These are phyloP conservation scores for Muraenolepis orangiensis DNA, from an alignment of 2,797 vertebrate genomes.

Conservation along the genomic window DNA sequence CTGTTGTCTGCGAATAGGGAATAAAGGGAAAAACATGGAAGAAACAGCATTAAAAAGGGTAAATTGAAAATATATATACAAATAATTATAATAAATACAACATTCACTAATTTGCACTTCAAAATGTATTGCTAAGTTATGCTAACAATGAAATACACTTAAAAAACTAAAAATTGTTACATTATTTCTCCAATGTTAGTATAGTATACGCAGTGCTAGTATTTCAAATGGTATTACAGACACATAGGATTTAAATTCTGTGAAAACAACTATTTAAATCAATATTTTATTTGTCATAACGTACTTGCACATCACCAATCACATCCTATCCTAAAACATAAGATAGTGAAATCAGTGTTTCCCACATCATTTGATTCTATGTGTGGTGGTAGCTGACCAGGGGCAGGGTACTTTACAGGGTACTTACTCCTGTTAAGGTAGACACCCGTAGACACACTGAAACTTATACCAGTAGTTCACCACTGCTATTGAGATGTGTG, in stretches of 20 bases:
- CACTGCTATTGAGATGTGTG: too few species aligned
- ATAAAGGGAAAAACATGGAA: not conserved
- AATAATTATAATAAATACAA: not conserved
- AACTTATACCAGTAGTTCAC: too few species aligned
- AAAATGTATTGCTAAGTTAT: too few species aligned
- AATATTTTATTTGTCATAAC: not conserved
- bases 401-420: too few species aligned
- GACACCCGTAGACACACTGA: too few species aligned
- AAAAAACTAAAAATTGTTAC: not conserved
- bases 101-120: not conserved
- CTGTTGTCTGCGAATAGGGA: slow-evolving; percentile 35
- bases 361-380: too few species aligned
- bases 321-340: not conserved
- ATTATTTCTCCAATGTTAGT: not conserved
- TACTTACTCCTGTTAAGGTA: too few species aligned
- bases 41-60: not conserved
- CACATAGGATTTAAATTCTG: not conserved
- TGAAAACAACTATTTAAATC: not conserved
- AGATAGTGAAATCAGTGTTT: too few species aligned
- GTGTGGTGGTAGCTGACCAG: too few species aligned
- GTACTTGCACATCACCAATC: not conserved
- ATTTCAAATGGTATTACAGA: not conserved
- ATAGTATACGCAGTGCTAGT: not conserved
- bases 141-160: not conserved
- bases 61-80: not conserved